Evolutionary conservation across 2,113 vertebrate genomes (phyloP), one percentile per base, ranked within the genome.

Genomic region (Cyprinodon tularosa): DNA sequence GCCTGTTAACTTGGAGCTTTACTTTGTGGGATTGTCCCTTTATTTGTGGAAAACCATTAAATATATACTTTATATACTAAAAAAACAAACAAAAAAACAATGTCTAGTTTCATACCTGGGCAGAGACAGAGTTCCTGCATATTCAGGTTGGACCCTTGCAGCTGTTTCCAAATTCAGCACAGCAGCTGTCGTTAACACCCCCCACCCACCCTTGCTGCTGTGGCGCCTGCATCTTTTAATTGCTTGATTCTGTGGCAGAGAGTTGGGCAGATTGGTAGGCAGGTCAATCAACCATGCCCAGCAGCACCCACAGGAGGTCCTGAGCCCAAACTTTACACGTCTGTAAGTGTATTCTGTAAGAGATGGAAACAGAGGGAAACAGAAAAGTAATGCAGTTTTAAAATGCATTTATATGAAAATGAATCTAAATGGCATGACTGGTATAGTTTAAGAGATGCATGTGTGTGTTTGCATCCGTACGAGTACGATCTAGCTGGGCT

Each of bases 211-310:
- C 0, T 10, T 76, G 71, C 77, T 50, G 71, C 84, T 84, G 84
- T 70, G 84, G 71, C 4, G 76, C 76, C 80, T 82, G 84, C 84
- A 89, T 85, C 76, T 91, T 89, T 90, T 92, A 90, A 92, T 91
- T 92, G 90, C 86, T 89, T 85, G 88, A 87, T 88, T 92, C 89
- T 91, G 87, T 89, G 84, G 86, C 87, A 89, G 69, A 81, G 77
- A 90, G 77, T 85, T 82, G 81, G 77, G 76, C 74, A 89, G 88
- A 91, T 86, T 87, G 83, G 87, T 89, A 84, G 77, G 82, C 78
- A 80, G 84, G 91, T 89, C 91, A 91, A 86, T 92, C 89, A 90
- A 77, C 85, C 84, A 47, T 91, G 72, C 77, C 85, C 82, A 87
- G 85, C 86, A 72, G 80, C 85, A 83, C 65, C 84, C 89, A 84